phyloP scores from a whole-genome alignment of 1,140 invertebrate genomes.

The Goniozus legneri region DNA sequence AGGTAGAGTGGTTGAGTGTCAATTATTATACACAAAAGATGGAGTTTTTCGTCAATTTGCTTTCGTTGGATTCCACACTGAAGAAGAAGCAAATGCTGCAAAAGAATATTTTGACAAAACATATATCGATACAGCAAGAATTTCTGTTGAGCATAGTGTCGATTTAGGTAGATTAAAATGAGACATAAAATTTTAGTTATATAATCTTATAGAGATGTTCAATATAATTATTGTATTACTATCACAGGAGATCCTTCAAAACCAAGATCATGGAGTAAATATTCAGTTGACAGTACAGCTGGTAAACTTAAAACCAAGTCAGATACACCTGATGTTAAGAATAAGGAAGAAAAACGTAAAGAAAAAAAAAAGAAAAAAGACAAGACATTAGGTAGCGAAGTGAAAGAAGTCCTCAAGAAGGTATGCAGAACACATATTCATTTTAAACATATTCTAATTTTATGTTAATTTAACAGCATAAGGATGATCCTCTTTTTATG shows the following conservation, averaged over 20 bases:
- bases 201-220: conserved; percentile 3
- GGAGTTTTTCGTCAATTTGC: conserved; percentile 89
- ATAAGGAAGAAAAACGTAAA: conserved; percentile 28
- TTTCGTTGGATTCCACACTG: conserved; percentile 84
- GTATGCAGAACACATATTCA: conserved; percentile 42
- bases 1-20: conserved; percentile 85
- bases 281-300: conserved; percentile 68
- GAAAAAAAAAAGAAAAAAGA: conserved; percentile 43
- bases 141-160: conserved; percentile 74
- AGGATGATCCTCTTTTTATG: conserved; percentile 83
- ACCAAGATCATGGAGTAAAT: conserved; percentile 88
- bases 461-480: conserved; percentile 60
- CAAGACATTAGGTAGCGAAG: conserved; percentile 52
- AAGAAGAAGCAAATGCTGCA: conserved; percentile 74
- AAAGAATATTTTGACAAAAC: conserved; percentile 78
- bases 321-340: conserved; percentile 23
- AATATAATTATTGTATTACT: conserved; percentile 8
- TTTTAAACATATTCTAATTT: conserved; percentile 7
- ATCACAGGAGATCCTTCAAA: conserved; percentile 70
- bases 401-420: conserved; percentile 64
- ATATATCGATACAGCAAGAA: conserved; percentile 76
- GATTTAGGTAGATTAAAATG: conserved; percentile 57
- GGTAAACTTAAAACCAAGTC: conserved; percentile 52
- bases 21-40: conserved; percentile 86
- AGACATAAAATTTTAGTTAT: neutral